Conservation (phyloP, 2,888 invertebrate species). For the Troides aeacus region DNA sequence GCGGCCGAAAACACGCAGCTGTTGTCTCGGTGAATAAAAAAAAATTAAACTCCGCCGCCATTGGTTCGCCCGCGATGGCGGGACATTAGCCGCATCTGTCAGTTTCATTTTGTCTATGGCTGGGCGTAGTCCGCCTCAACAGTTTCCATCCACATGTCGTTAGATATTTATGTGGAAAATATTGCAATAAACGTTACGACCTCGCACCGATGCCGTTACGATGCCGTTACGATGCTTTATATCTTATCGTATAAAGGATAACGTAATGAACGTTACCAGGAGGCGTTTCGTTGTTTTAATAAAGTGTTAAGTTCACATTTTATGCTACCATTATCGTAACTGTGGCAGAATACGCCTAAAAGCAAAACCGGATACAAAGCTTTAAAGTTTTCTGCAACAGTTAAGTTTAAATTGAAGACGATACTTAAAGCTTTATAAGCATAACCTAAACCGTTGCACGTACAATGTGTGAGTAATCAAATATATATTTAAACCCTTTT, state of each 20-base stretch:
- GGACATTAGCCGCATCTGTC: slow-evolving; percentile 71
- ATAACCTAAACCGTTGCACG: neutral
- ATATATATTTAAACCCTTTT: no score
- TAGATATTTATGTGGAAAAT: slow-evolving; percentile 36
- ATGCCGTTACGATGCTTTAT: slow-evolving; percentile 17
- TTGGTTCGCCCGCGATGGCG: slow-evolving; percentile 59
- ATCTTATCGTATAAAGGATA: slow-evolving; percentile 15
- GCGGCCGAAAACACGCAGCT: slow-evolving; percentile 62
- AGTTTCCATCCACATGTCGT: slow-evolving; percentile 31
- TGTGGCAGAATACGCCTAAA: neutral
- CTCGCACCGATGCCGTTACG: slow-evolving; percentile 3
- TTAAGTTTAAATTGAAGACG: neutral
- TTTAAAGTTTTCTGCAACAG: neutral
- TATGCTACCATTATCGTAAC: neutral
- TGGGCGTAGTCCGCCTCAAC: slow-evolving; percentile 28
- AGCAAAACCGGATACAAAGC: slow-evolving; percentile 14
- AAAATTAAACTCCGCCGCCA: slow-evolving; percentile 55
- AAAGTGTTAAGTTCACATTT: slow-evolving; percentile 14
- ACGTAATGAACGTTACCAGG: slow-evolving; percentile 18
- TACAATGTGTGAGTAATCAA: neutral
- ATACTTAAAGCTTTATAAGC: neutral
- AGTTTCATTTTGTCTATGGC: slow-evolving; percentile 63
- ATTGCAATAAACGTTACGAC: slow-evolving; percentile 28
- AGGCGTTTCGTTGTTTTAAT: slow-evolving; percentile 4
- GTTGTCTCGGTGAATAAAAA: slow-evolving; percentile 62